phyloP scores from a whole-genome alignment of 2,113 vertebrate genomes.

The Scortum barcoo region DNA sequence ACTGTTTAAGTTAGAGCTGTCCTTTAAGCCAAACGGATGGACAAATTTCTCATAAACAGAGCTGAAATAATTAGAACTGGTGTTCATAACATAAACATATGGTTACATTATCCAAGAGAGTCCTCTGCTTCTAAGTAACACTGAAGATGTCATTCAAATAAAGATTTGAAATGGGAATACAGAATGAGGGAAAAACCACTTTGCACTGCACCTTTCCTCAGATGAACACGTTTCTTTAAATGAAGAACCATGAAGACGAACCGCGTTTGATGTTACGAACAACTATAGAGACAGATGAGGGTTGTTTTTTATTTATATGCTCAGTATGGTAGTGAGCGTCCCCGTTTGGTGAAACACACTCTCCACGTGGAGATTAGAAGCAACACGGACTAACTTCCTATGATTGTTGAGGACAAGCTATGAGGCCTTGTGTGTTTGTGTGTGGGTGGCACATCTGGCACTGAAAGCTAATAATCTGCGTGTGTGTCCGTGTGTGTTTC shows the following conservation, averaged over 20 bases:
- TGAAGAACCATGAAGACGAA: neutral
- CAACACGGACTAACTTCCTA: slow-evolving; percentile 68
- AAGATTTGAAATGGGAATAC: neutral
- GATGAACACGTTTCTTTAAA: slow-evolving; percentile 15
- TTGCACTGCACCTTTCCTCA: neutral
- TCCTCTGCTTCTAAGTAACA: neutral
- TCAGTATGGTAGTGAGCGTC: slow-evolving; percentile 12
- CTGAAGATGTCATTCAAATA: neutral
- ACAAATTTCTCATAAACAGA: neutral
- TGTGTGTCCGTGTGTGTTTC: slow-evolving; percentile 37
- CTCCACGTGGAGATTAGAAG: slow-evolving; percentile 61
- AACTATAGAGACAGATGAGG: slow-evolving; percentile 26
- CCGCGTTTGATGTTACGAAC: neutral
- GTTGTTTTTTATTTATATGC: slow-evolving; percentile 14
- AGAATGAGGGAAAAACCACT: neutral
- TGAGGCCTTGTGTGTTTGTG: slow-evolving; percentile 60
- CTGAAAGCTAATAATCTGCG: slow-evolving; percentile 69
- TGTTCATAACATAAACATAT: neutral
- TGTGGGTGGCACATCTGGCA: slow-evolving; percentile 83
- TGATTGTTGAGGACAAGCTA: slow-evolving; percentile 77
- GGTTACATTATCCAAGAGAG: neutral
- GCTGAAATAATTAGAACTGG: neutral
- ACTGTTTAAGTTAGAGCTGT: neutral
- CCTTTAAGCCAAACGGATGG: too few relatives aligned
- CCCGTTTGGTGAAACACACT: slow-evolving; percentile 51